phyloP scores from a whole-genome alignment of 2,797 vertebrate species.

The Bucorvus abyssinicus region DNA sequence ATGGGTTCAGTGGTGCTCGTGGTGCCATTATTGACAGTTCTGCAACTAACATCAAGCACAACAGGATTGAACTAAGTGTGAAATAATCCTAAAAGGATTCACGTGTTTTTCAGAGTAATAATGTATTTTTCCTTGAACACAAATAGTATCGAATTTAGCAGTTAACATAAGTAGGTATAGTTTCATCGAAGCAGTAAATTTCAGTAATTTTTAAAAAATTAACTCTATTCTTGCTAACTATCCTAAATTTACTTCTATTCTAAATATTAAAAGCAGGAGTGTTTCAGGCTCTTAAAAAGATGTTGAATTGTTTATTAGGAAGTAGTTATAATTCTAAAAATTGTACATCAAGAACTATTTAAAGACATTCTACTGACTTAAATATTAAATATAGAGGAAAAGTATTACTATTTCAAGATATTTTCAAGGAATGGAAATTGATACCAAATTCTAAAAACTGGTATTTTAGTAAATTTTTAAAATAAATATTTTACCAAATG shows the following conservation, averaged over 20 bases:
- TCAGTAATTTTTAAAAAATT: not conserved
- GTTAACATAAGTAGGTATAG: not conserved
- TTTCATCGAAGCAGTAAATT: not conserved
- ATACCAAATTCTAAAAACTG: not conserved
- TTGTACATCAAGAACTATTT: not conserved
- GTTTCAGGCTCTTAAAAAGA: not conserved
- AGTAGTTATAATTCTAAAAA: not conserved
- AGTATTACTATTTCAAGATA: not conserved
- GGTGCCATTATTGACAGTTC: accelerated
- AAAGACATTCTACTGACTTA: not conserved
- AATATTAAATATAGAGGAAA: not conserved
- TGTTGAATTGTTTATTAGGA: not conserved
- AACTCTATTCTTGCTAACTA: not conserved
- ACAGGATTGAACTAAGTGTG: not conserved
- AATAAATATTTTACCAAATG: not conserved
- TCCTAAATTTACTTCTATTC: not conserved
- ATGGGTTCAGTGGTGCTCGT: not conserved
- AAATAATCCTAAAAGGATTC: not conserved
- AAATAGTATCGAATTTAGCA: not conserved
- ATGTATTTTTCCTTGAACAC: not conserved
- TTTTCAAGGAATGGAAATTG: not conserved
- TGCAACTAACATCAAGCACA: not conserved
- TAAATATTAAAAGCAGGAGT: not conserved
- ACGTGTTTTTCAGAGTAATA: not conserved
- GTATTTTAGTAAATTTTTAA: not conserved